Conservation (phyloP, 1,140 invertebrate genomes). For the Hirudo medicinalis region DNA sequence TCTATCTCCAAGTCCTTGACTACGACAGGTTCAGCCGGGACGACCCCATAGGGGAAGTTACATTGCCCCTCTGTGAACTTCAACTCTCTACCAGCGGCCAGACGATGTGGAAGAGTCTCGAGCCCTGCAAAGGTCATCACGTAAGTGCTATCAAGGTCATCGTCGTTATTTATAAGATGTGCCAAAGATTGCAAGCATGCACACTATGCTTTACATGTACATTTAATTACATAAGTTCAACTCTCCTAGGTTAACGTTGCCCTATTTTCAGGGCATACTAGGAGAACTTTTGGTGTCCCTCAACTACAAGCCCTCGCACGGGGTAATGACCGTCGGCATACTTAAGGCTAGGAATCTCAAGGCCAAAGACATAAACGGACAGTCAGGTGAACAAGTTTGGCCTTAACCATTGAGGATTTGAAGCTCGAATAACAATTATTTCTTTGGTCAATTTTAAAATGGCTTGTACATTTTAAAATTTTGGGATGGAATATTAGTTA, state of each 20-base stretch:
- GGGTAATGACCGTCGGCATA: conserved; percentile 11
- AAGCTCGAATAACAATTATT: too few relatives aligned
- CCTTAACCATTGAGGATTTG: too few relatives aligned
- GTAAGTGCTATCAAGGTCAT: not conserved
- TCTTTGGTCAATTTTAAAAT: too few relatives aligned
- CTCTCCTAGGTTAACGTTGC: not conserved
- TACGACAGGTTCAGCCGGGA: conserved; percentile 86
- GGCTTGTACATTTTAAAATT: too few relatives aligned
- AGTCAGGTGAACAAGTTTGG: conserved; percentile 9
- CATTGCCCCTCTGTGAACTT: conserved; percentile 78
- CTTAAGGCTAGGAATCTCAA: conserved; percentile 11
- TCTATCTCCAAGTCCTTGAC: conserved; percentile 86
- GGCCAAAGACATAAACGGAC: conserved; percentile 14
- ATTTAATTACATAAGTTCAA: not conserved
- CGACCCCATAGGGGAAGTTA: conserved; percentile 92
- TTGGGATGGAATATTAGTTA: too few relatives aligned
- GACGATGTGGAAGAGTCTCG: conserved; percentile 6
- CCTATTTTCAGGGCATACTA: not conserved
- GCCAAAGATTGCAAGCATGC: not conserved
- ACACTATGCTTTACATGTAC: not conserved
- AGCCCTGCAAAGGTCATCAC: conserved; percentile 7
- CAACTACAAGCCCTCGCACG: conserved; percentile 3
- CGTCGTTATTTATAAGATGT: not conserved
- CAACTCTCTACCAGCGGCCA: conserved; percentile 25
- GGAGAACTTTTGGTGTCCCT: conserved; percentile 11